Conservation (phyloP, 2,888 invertebrate species). For the Azorinus chamasolen region DNA sequence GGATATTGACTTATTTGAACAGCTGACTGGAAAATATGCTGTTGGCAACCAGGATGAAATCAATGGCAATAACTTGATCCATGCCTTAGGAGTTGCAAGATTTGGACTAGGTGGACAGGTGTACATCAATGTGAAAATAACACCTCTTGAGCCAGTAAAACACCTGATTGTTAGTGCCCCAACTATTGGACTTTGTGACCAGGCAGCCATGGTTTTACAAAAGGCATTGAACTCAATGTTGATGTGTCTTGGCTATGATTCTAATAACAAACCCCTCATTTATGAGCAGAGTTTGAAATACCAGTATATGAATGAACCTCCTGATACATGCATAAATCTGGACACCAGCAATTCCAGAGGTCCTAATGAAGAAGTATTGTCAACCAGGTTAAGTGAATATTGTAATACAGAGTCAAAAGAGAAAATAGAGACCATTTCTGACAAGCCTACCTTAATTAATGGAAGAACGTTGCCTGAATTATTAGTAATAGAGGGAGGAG, state of each 20-base stretch:
- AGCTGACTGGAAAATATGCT: conserved; percentile 28
- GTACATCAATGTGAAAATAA: conserved; percentile 35
- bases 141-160: conserved; percentile 13
- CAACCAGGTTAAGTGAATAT: too few species aligned
- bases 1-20: conserved; percentile 63
- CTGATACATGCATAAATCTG: too few species aligned
- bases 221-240: conserved; percentile 60
- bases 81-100: conserved; percentile 17
- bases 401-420: too few species aligned
- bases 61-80: conserved; percentile 21
- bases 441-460: too few species aligned
- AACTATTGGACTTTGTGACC: conserved; percentile 66
- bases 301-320: too few species aligned
- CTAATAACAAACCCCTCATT: too few species aligned
- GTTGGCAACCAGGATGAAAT: conserved; percentile 23
- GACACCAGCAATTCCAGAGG: too few species aligned
- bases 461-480: not conserved
- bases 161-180: conserved; percentile 66
- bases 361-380: too few species aligned
- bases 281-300: too few species aligned
- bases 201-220: conserved; percentile 42
- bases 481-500: conserved; percentile 55
- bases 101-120: conserved; percentile 15
- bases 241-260: too few species aligned
- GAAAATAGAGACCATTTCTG: not conserved